Evolutionary conservation across 2,113 vertebrate genomes (phyloP).

Genomic region (Turdus rufiventris): DNA sequence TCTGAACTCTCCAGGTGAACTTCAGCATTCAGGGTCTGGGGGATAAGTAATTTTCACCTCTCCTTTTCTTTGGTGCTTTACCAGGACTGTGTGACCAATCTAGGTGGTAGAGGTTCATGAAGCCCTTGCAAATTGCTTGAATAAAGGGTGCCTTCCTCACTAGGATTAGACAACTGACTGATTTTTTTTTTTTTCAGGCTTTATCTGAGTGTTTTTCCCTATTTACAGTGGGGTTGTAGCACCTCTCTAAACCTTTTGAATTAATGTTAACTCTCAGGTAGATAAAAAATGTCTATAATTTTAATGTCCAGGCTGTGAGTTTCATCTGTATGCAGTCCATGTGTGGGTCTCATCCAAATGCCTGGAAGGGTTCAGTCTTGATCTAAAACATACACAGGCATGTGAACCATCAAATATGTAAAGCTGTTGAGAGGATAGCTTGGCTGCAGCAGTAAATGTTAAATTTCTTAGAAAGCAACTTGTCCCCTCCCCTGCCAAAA

Average conservation of each 20-base stretch:
- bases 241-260: background rate
- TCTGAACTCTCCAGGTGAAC: background rate
- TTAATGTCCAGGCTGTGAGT: background rate
- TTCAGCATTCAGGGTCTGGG: background rate
- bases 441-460: background rate
- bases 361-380: background rate
- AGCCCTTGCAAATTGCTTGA: background rate
- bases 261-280: background rate
- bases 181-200: background rate
- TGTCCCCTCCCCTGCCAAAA: background rate
- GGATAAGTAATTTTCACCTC: background rate
- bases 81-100: background rate
- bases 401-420: background rate
- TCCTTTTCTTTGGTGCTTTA: background rate
- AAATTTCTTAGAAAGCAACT: slow-evolving; percentile 36
- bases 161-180: background rate
- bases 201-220: background rate
- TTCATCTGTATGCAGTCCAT: background rate
- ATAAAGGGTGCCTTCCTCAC: background rate
- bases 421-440: background rate
- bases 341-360: background rate
- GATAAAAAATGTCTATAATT: background rate
- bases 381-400: background rate
- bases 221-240: background rate
- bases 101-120: background rate